These are phyloP conservation scores for Microtus richardsoni DNA, from an alignment of 2,113 vertebrate species.

Conservation along the genomic window DNA sequence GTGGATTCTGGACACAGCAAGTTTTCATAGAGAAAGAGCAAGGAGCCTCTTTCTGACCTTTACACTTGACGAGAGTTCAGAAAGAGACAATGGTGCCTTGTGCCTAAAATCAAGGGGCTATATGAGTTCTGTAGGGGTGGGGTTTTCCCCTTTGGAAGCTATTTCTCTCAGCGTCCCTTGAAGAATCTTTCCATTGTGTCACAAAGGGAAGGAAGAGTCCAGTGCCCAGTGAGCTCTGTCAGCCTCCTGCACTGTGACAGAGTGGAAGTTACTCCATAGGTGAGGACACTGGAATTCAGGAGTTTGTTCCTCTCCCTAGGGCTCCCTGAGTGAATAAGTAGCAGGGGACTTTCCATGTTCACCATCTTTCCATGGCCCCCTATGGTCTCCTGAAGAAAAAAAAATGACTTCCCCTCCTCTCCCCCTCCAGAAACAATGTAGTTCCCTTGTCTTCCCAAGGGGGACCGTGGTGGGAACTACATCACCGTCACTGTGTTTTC, in stretches of 20 bases:
- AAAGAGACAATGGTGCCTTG: not conserved
- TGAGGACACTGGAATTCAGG: not conserved
- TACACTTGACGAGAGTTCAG: not conserved
- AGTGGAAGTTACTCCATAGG: not conserved
- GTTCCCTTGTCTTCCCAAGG: conserved; percentile 1
- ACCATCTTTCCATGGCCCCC: not conserved
- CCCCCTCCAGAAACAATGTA: not conserved
- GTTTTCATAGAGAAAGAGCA: not conserved
- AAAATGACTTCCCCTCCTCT: not conserved
- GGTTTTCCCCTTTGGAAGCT: not conserved
- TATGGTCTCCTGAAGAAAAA: not conserved
- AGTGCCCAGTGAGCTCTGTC: not conserved
- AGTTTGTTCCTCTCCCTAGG: not conserved
- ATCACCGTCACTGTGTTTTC: not conserved
- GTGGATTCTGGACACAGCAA: not conserved
- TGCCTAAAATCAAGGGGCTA: not conserved
- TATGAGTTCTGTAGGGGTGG: not conserved
- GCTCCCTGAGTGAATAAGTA: not conserved
- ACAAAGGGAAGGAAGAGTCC: not conserved
- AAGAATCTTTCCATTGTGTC: not conserved
- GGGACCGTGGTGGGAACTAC: not conserved
- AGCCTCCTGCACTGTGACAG: not conserved
- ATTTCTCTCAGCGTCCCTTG: not conserved
- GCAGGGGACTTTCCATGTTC: not conserved
- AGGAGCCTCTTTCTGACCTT: not conserved